A percentile compares a stretch with the other conserved stretches of the same genome.
phyloP scores from a whole-genome alignment of 2,797 vertebrate species.

The Synanceia verrucosa region DNA sequence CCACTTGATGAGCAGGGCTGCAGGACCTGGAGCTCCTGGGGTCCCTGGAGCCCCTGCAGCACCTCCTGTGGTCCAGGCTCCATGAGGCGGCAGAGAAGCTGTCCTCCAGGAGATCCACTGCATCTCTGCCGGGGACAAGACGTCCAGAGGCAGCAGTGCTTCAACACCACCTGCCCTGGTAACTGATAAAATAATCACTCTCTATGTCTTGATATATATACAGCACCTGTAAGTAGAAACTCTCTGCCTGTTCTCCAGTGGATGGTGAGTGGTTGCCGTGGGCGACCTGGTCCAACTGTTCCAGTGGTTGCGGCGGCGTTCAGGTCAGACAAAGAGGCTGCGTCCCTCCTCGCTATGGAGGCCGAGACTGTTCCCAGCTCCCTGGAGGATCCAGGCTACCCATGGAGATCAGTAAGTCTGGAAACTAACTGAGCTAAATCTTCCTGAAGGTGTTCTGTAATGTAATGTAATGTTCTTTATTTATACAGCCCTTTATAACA shows the following conservation, averaged over 20 bases:
- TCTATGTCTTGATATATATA: background rate
- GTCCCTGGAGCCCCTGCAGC: constrained; percentile 85
- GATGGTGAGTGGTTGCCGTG: constrained; percentile 88
- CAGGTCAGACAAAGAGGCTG: constrained; percentile 84
- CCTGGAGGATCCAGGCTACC: constrained; percentile 55
- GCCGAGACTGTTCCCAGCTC: constrained; percentile 79
- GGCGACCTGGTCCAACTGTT: constrained; percentile 89
- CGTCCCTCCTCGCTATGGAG: constrained; percentile 82
- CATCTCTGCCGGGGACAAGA: constrained; percentile 80
- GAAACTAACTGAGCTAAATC: background rate
- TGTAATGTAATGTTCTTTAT: too few relatives aligned
- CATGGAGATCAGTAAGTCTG: constrained; percentile 83
- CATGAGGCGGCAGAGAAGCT: constrained; percentile 78
- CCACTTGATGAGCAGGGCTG: constrained; percentile 83
- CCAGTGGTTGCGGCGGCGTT: constrained; percentile 81
- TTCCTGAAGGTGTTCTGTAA: background rate
- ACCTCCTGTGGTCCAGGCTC: constrained; percentile 83
- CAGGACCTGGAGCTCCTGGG: constrained; percentile 86
- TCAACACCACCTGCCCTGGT: constrained; percentile 86
- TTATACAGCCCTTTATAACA: too few relatives aligned
- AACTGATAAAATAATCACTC: background rate
- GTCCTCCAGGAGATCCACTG: constrained; percentile 72
- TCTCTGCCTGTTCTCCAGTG: constrained; percentile 69
- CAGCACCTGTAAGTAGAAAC: background rate
- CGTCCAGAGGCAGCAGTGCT: constrained; percentile 84